Evolutionary conservation across 2,113 vertebrate species (phyloP), one percentile per base, ranked within the genome.

Genomic region (Galemys pyrenaicus): DNA sequence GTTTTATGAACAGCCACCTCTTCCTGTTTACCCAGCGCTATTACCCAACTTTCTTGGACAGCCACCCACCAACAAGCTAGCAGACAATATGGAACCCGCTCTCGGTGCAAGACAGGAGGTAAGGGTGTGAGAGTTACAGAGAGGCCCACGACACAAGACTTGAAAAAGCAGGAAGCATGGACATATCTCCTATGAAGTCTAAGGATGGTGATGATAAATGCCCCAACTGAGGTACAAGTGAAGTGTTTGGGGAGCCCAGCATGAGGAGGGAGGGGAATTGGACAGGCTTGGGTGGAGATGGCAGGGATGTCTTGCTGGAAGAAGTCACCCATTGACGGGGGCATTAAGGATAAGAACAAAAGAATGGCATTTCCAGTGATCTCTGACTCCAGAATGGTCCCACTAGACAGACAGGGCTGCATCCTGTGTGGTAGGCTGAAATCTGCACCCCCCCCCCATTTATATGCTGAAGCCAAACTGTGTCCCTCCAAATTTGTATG

Each of bases 11-110:
- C 35, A 68, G 51, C 70, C 28, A n/a, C 65, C 8, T 84, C 91
- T 94, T 95, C 91, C 91, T 95, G 94, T 82, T 94, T 91, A 85
- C 32, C 60, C 60, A 70, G 67, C 28, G 30, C 56, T 60, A 60
- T 82, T 79, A 89, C 85, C 51, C 91, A 94, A 83, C 68, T 41
- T 75, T 56, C 92, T 91, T 75, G 82, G 91, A 85, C 30, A 2
- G 24, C 28, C 17, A 24, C 30, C 88, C 82, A 64, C 62, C 56
- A 32, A 41, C 56, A 87, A 44, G 80, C 68, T 91, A 92, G 60
- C 54, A 90, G 64, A 82, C 37, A 51, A 67, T 62, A 89, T 1
- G 0, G 4, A 79, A 24, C 62, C 54, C 1, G 0, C 16, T 56
- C 62, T 41, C 9, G 0, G 35, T 37, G 58, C 70, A 44, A 73